Evolutionary conservation across 2,888 invertebrate species (phyloP), one percentile per base, ranked within the genome.

Genomic region (Drosophila nr. perissopoda): DNA sequence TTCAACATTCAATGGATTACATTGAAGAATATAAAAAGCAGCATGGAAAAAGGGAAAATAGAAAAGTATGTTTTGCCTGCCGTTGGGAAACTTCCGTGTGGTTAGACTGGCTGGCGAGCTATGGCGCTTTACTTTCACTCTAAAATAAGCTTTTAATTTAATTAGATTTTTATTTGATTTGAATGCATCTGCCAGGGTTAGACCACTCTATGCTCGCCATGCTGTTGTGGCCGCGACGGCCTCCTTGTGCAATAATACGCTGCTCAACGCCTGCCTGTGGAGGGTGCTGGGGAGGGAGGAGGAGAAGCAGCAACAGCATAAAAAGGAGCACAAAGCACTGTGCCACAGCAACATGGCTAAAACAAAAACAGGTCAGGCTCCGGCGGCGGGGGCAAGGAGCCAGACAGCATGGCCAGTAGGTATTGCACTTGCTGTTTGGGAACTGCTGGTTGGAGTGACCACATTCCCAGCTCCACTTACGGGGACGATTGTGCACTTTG

Each of bases 121-220:
- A 38, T 18, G 53, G 77, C 66, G 74, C 70, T 88, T 79, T 83
- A 85, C 70, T 76, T 84, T 74, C 75, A 63, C 82, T 79, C 63
- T 66, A 68, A 81, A 87, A 75, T 76, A 68, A 75, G 89, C 87
- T 87, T 83, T 87, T 87, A 89, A 85, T 87, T 87, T 87, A 85
- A 85, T 85, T 89, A 85, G 89, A 75, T 83, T 89, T 89, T 82
- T 84, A 85, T 83, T 85, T 77, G 71, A 40, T 68, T 72, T 75
- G 80, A 89, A 85, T 85, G 84, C 89, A 87, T 82, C 80, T 68
- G 60, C 33, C 68, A 21, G 46, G 42, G 18, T 65, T 21, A 21
- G 13, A 5, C 56, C 16, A 40, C 27, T 11, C 49, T 56, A 63
- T 51, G 57, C 42, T 18, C 38, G 16, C 36, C 52, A 18, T 36